Evolutionary conservation across 2,113 vertebrate genomes (phyloP), one percentile per base, ranked within the genome.

Genomic region (Gopherus flavomarginatus): DNA sequence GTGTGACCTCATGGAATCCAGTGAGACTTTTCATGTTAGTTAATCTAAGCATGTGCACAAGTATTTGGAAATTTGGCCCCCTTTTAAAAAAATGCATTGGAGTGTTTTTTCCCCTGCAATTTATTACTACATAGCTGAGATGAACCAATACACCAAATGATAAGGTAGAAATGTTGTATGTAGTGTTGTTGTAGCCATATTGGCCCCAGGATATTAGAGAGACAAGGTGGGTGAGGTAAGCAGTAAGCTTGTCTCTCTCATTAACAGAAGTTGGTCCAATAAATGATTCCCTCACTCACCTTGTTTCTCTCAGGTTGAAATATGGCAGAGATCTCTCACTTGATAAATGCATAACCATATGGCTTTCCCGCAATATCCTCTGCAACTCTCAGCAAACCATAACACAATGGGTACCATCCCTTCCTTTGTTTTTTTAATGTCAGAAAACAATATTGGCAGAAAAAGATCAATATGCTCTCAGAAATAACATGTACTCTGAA

Each of bases 391-490:
- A 85, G 52, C 0, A 0, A 94, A 47, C 38, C 81, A 5, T 17
- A 42, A 31, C 31, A 88, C 88, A 96, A 92, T 91, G 87, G 86
- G 56, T 94, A 93, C 24, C 6, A 81, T 88, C 56, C 49, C 50
- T 22, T 94, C 54, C 89, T 38, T 85, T 92, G 86, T 56, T 89
- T 94, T 94, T 78, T 90, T 65, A 9, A 83, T 57, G 19, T 29
- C 24, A 83, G 47, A 77, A 42, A 38, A 19, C 4, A 29, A 96
- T 83, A 90, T 85, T n/a, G 85, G 91, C 85, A 21, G 44, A 42
- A 56, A 81, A 91, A 78, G 6, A 87, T 31, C 79, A 81, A 31
- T 65, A 35, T 35, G 31, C 19, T 88, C 27, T 47, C 72, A 88
- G 75, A 93, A 83, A 5, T 81, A 19, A 44, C 72, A 77, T 21